Percentiles rank a stretch among this genome's conserved stretches.
Conservation (phyloP, 2,888 invertebrate species). For the Boloria euphrosyne region DNA sequence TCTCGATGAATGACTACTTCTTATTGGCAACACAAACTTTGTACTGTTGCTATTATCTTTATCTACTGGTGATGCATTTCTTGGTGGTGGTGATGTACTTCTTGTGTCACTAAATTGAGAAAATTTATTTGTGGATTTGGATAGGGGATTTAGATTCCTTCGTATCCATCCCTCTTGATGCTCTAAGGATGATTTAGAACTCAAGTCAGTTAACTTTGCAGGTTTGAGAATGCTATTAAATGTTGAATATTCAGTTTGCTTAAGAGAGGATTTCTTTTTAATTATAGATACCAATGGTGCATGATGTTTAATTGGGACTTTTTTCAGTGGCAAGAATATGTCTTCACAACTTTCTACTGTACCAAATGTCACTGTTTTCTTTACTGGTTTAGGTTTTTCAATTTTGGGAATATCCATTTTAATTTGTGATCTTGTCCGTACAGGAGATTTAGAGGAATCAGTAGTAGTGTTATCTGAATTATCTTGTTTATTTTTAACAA, state of each 20-base stretch:
- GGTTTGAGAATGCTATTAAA: conserved; percentile 84
- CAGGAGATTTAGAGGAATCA: conserved; percentile 69
- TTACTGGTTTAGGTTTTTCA: conserved; percentile 77
- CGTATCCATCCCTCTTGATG: conserved; percentile 75
- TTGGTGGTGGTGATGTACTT: conserved; percentile 75
- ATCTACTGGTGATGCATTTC: conserved; percentile 67
- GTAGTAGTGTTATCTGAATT: conserved; percentile 47
- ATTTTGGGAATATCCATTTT: conserved; percentile 75
- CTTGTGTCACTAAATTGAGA: conserved; percentile 72
- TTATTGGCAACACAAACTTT: conserved; percentile 89
- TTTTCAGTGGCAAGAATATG: conserved; percentile 80
- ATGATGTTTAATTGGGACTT: conserved; percentile 81
- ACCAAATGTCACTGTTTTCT: conserved; percentile 85
- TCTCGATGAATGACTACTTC: conserved; percentile 92
- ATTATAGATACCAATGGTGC: conserved; percentile 84
- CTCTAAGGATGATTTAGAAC: conserved; percentile 81
- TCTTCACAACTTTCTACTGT: conserved; percentile 85
- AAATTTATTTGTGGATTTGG: conserved; percentile 75
- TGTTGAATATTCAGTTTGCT: conserved; percentile 80
- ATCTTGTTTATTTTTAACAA: conserved; percentile 53
- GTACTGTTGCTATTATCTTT: conserved; percentile 60
- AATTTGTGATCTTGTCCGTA: conserved; percentile 76
- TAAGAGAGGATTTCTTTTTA: conserved; percentile 83
- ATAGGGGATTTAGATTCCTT: conserved; percentile 74
- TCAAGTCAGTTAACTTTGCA: conserved; percentile 83